Conservation (phyloP, 2,797 vertebrate genomes). For the Falco naumanni region DNA sequence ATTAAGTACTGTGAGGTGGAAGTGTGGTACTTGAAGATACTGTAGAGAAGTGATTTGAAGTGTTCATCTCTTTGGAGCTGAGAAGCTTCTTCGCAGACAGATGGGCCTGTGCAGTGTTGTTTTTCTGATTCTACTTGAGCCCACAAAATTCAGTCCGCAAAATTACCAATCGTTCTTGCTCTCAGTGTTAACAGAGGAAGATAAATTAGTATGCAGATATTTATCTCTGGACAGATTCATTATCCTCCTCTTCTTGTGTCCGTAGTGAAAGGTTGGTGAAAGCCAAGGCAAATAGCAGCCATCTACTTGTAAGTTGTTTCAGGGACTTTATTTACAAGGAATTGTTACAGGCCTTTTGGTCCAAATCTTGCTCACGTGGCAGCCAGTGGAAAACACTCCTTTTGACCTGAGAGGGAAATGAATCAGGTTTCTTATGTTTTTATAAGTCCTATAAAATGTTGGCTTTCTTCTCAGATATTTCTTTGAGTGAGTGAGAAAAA, state of each 20-base stretch:
- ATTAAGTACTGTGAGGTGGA: not conserved
- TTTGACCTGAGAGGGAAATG: not conserved
- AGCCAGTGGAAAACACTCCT: not conserved
- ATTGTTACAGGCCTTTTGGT: not conserved
- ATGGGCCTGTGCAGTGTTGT: not conserved
- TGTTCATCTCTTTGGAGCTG: not conserved
- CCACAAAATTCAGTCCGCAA: not conserved
- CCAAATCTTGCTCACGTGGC: not conserved
- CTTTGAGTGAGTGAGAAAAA: constrained; percentile 10
- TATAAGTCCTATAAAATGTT: not conserved
- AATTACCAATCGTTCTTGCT: not conserved
- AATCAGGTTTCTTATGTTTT: not conserved
- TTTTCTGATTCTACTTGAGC: not conserved
- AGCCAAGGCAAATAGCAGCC: not conserved
- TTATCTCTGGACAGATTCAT: not conserved
- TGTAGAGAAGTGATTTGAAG: not conserved
- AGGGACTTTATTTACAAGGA: not conserved
- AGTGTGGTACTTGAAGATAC: not conserved
- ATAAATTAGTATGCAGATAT: not conserved
- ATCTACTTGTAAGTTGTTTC: not conserved
- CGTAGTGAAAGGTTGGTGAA: not conserved
- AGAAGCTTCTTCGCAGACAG: not conserved
- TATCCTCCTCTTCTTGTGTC: not conserved
- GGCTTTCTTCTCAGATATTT: not conserved
- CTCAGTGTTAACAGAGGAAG: not conserved